These are phyloP conservation scores for Lepeophtheirus nordmannii DNA, from an alignment of 2,888 invertebrate species.

Conservation along the genomic window DNA sequence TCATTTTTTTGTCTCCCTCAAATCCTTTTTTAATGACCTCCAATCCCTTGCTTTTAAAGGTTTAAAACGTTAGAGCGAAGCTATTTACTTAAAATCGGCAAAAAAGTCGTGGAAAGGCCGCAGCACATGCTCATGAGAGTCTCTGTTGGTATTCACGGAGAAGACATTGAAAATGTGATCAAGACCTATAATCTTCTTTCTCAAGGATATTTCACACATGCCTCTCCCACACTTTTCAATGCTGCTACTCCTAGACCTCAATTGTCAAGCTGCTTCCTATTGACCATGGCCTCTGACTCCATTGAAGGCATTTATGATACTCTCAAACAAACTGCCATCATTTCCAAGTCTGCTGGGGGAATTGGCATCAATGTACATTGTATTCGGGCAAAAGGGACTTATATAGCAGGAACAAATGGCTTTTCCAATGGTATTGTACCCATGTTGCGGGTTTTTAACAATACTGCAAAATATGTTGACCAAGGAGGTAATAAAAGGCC, in stretches of 20 bases:
- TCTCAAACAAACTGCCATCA: constrained; percentile 75
- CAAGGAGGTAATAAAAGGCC: constrained; percentile 96
- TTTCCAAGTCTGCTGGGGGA: constrained; percentile 93
- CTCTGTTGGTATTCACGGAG: constrained; percentile 84
- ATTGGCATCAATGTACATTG: constrained; percentile 92
- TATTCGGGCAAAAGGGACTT: constrained; percentile 76
- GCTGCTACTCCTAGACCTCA: constrained; percentile 82
- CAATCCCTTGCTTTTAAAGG: not conserved
- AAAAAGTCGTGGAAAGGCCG: constrained; percentile 84
- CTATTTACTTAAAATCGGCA: constrained; percentile 76
- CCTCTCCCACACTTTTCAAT: constrained; percentile 90
- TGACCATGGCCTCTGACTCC: constrained; percentile 86
- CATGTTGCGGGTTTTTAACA: constrained; percentile 85
- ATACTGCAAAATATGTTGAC: constrained; percentile 88
- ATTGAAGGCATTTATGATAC: constrained; percentile 90
- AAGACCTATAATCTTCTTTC: constrained; percentile 91
- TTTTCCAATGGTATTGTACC: constrained; percentile 88
- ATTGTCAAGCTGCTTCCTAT: constrained; percentile 80
- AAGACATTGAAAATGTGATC: constrained; percentile 78
- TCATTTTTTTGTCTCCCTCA: constrained; percentile 38
- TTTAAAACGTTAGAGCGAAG: constrained; percentile 73
- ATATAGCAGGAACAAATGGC: constrained; percentile 86
- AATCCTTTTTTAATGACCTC: not conserved
- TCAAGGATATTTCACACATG: constrained; percentile 90
- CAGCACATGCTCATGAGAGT: constrained; percentile 99